These are phyloP conservation scores for Catamblyrhynchus diadema DNA, from an alignment of 2,797 vertebrate genomes.

Conservation along the genomic window DNA sequence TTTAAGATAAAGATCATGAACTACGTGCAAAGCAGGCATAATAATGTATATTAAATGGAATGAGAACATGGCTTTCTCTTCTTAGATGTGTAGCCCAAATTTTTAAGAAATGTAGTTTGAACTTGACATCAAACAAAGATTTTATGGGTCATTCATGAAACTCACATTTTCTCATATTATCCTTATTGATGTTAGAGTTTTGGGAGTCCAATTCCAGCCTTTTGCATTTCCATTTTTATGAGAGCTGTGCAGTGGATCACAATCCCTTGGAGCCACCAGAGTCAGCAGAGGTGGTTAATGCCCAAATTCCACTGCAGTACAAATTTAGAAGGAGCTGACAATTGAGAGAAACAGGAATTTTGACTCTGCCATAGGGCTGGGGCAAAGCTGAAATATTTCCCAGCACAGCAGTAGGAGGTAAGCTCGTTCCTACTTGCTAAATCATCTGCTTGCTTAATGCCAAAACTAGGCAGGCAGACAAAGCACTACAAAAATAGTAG, in stretches of 20 bases:
- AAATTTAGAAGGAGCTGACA: background rate
- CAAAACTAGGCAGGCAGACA: background rate
- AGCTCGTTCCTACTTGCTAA: background rate
- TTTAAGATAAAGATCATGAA: slow-evolving; percentile 5
- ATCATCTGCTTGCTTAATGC: background rate
- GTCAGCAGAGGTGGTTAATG: background rate
- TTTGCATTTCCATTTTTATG: background rate
- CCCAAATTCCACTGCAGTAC: background rate
- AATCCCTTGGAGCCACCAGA: background rate
- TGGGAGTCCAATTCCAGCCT: accelerated
- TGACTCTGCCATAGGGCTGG: background rate
- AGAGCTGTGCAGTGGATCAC: background rate
- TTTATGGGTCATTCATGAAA: background rate
- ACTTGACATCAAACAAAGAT: background rate
- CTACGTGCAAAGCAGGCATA: background rate
- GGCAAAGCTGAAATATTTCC: background rate
- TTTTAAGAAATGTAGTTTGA: background rate
- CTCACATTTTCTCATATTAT: background rate
- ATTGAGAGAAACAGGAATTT: background rate
- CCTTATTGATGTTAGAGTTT: background rate
- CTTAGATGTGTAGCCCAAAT: background rate
- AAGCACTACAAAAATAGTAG: background rate
- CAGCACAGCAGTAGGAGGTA: background rate
- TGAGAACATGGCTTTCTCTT: background rate
- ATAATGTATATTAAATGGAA: background rate